phyloP scores from a whole-genome alignment of 2,797 vertebrate species.

The Amphiprion clarkii region DNA sequence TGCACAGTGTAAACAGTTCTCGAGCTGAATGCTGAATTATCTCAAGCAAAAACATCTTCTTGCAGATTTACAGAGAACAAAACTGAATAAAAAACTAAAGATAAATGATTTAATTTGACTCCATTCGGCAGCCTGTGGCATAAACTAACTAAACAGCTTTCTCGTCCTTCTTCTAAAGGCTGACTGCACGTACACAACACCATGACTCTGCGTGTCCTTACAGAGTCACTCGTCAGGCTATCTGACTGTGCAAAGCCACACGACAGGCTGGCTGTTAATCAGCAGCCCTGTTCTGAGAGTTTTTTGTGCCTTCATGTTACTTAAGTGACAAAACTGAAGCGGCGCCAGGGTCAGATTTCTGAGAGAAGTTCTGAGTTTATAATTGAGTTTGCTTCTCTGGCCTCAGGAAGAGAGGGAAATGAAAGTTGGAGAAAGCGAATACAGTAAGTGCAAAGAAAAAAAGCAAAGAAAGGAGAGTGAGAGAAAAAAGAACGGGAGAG shows the following conservation, averaged over 20 bases:
- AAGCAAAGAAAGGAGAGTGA: slow-evolving; percentile 2
- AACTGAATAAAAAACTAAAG: not conserved
- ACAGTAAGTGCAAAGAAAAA: slow-evolving; percentile 29
- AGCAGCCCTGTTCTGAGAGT: slow-evolving; percentile 35
- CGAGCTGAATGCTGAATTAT: slow-evolving; percentile 1
- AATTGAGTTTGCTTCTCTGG: slow-evolving; percentile 62
- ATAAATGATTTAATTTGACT: not conserved
- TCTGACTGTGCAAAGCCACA: slow-evolving; percentile 47
- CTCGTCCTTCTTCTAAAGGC: not conserved
- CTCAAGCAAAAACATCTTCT: not conserved
- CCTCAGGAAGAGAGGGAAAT: slow-evolving; percentile 26
- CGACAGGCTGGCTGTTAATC: slow-evolving; percentile 59
- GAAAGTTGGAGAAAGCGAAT: slow-evolving; percentile 19
- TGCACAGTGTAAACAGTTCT: not conserved
- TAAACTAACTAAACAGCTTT: not conserved
- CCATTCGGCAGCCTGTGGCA: not conserved
- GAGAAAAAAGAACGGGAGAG: slow-evolving; percentile 13
- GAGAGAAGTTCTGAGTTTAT: slow-evolving; percentile 35
- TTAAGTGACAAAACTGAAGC: slow-evolving; percentile 50
- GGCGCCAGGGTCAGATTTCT: slow-evolving; percentile 46
- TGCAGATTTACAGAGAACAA: not conserved
- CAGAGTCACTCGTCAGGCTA: slow-evolving; percentile 37
- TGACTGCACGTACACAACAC: slow-evolving; percentile 3
- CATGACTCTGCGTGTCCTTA: slow-evolving; percentile 6
- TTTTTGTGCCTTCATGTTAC: slow-evolving; percentile 34